Base-by-base conservation (phyloP, 2,797 vertebrate species). In the Clarias platycephalus region DNA sequence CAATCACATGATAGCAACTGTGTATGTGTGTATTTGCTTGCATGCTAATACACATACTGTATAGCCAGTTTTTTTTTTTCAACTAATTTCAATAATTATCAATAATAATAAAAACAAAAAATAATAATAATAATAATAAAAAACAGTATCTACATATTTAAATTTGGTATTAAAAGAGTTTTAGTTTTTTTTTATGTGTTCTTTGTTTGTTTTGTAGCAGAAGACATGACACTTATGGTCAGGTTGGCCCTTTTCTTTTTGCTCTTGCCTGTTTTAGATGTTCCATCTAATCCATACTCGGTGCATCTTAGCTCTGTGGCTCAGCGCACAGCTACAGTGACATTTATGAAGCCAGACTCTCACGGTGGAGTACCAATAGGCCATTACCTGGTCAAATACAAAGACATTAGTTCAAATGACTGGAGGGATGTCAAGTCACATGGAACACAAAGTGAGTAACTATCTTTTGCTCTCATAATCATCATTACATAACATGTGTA, bases 291-390 rank as follows among this genome's bases (percentile, higher is more conserved):
- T 90, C 98, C 98, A 0, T 97, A 97, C 20, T 97, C 96, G 0
- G 95, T 99, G 40, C 95, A 95, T 57, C 93, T 98, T 85, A 94
- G 96, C 64, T 97, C 97, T 4, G 90, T 98, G 83, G 98, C 97
- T 22, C 98, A 99, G 94, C 97, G 97, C n/a, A 90, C 95, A 86
- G 97, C 97, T 5, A 98, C 96, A 10, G 94, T 99, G 82, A 96
- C 94, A 0, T 99, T 99, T 94, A 96, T 95, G 89, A 99, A 98
- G 87, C 98, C 98, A 0, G 98, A 99, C 87, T 99, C 98, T 1
- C 98, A 99, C 2, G 98, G 98, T 0, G 98, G 98, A 0, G 98
- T 99, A 1, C 98, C 98, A 74, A 99, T 99, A 88, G 96, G 97
- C 90, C 97, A 97, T 93, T 99, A 98, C 91, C 96, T 98, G 94